Conservation (phyloP, 1,140 invertebrate species). For the Anagrus nilaparvatae region DNA sequence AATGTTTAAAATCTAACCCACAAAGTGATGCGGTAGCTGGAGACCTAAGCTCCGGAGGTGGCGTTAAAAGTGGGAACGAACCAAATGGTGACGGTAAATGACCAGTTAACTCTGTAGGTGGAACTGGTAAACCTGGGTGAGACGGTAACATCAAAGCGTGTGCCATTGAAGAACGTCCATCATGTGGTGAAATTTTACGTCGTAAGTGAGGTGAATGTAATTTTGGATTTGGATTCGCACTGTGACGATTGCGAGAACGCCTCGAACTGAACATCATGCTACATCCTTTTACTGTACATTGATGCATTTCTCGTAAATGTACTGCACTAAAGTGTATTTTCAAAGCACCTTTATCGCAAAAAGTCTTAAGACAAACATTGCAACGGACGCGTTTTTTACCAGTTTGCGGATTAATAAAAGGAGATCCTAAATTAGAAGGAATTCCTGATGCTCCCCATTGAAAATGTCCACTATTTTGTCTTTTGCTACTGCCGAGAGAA, state of each 20-base stretch:
- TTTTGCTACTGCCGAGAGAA: constrained; percentile 82
- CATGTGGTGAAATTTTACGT: constrained; percentile 85
- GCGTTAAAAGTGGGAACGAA: constrained; percentile 63
- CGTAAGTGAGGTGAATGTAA: constrained; percentile 89
- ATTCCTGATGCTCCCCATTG: constrained; percentile 75
- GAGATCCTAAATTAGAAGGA: constrained; percentile 77
- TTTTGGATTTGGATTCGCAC: constrained; percentile 97
- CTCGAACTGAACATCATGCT: constrained; percentile 99
- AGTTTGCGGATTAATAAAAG: constrained; percentile 83
- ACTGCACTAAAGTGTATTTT: constrained; percentile 99
- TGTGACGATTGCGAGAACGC: constrained; percentile 90
- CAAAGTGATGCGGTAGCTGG: constrained; percentile 44
- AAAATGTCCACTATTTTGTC: too few relatives aligned
- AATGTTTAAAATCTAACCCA: constrained; percentile 57
- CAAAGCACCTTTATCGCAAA: constrained; percentile 98
- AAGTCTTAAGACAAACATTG: constrained; percentile 96
- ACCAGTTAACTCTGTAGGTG: constrained; percentile 48
- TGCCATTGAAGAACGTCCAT: constrained; percentile 77
- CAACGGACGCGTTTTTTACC: constrained; percentile 97
- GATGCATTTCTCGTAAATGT: constrained; percentile 97
- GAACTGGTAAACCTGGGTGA: constrained; percentile 48
- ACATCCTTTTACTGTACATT: constrained; percentile 96
- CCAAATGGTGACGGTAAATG: constrained; percentile 55
- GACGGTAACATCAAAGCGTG: constrained; percentile 69
- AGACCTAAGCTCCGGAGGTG: constrained; percentile 59